Evolutionary conservation across 2,888 invertebrate species (phyloP).

Genomic region (Capitulum mitella): DNA sequence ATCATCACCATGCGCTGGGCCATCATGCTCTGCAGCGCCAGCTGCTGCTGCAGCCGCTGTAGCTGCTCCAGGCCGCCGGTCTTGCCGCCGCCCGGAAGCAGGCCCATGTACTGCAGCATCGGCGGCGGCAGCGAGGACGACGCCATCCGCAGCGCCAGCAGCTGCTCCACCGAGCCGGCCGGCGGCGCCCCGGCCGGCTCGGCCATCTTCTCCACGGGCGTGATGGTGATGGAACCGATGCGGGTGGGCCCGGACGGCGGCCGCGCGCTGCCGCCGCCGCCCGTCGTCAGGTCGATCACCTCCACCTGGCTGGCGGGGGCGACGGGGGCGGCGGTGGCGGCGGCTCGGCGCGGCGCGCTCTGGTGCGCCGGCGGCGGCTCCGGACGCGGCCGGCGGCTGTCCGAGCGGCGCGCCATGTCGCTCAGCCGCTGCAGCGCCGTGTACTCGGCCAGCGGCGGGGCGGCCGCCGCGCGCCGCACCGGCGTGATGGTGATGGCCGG

Average conservation of each 20-base stretch:
- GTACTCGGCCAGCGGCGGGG: conserved; percentile 10
- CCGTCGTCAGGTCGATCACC: conserved; percentile 6
- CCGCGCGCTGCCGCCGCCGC: neutral
- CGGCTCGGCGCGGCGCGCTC: neutral
- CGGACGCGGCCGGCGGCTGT: neutral
- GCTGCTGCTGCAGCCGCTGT: conserved; percentile 10
- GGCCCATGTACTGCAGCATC: neutral
- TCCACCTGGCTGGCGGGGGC: neutral
- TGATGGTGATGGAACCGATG: conserved; percentile 23
- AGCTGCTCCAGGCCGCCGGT: neutral
- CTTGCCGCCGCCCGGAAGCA: neutral
- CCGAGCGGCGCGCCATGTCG: conserved; percentile 16
- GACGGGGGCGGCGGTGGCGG: neutral
- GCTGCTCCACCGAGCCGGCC: neutral
- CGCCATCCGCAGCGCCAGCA: conserved; percentile 9
- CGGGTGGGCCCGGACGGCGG: neutral
- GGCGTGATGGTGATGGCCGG: conserved; percentile 37
- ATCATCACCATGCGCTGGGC: neutral
- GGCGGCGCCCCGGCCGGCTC: neutral
- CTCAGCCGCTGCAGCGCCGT: conserved; percentile 24
- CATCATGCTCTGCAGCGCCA: conserved; percentile 3
- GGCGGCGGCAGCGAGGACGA: neutral
- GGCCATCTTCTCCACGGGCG: conserved; percentile 4
- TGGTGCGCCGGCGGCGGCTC: conserved; percentile 22
- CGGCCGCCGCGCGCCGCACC: conserved; percentile 29